A percentile compares a stretch with the other conserved stretches of the same genome.
phyloP scores from a whole-genome alignment of 2,888 invertebrate genomes.

The Tachina fera region DNA sequence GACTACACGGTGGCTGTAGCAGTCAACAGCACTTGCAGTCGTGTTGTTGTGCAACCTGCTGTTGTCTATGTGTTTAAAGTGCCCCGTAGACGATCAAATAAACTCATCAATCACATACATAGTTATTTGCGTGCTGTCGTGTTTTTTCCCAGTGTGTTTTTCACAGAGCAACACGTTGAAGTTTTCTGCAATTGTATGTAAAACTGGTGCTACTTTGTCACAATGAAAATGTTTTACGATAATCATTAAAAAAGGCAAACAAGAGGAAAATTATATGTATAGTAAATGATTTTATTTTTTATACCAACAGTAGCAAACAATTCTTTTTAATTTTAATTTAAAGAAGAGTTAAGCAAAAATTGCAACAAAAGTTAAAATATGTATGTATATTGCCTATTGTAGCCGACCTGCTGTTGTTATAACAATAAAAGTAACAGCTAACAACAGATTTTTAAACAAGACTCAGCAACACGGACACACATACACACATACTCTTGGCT shows the following conservation, averaged over 20 bases:
- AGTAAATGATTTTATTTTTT: slow-evolving; percentile 1
- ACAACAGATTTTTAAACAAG: slow-evolving; percentile 37
- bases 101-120: too few species aligned
- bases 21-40: too few species aligned
- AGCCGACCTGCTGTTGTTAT: slow-evolving; percentile 3
- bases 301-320: slow-evolving; percentile 10
- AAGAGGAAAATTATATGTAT: not conserved
- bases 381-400: slow-evolving; percentile 13
- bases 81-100: too few species aligned
- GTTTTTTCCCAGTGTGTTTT: too few species aligned
- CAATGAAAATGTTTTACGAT: not conserved
- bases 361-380: slow-evolving; percentile 20
- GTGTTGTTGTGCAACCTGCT: too few species aligned
- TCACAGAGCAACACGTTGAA: not conserved
- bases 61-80: too few species aligned
- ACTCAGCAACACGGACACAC: not conserved
- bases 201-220: not conserved
- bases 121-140: too few species aligned
- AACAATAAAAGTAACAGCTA: slow-evolving; percentile 48
- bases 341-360: slow-evolving; percentile 56
- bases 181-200: not conserved
- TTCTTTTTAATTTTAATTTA: slow-evolving; percentile 63
- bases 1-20: too few species aligned
- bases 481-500: not conserved
- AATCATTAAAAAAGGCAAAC: not conserved